These are phyloP conservation scores for Trichoplusia ni DNA, from an alignment of 1,140 invertebrate species.

Conservation along the genomic window DNA sequence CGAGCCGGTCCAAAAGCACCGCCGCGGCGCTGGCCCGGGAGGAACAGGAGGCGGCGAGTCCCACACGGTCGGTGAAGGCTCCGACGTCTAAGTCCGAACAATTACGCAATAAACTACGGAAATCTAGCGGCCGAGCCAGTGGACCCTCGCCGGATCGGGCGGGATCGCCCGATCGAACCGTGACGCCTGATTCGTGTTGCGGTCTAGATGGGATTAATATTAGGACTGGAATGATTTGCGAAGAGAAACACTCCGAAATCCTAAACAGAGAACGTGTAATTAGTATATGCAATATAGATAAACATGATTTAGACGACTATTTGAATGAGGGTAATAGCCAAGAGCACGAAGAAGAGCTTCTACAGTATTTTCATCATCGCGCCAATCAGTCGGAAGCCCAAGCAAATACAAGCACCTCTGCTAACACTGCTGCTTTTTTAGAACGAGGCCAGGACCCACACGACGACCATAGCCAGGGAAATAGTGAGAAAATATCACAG, in stretches of 20 bases:
- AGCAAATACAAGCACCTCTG: conserved; percentile 34
- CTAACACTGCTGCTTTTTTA: conserved; percentile 67
- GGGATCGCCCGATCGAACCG: conserved; percentile 45
- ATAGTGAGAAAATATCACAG: conserved; percentile 87
- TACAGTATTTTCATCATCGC: conserved; percentile 89
- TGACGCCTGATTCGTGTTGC: conserved; percentile 69
- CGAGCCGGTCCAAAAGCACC: conserved; percentile 77
- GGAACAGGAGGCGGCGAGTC: conserved; percentile 77
- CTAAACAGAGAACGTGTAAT: conserved; percentile 84
- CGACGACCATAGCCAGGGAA: conserved; percentile 75
- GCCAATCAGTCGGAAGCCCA: conserved; percentile 56
- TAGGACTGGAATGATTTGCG: conserved; percentile 74
- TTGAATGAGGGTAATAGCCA: conserved; percentile 89
- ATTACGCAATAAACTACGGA: conserved; percentile 47
- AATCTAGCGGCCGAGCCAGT: conserved; percentile 46
- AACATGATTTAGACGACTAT: conserved; percentile 90
- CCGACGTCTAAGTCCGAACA: conserved; percentile 61
- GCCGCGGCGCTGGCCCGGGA: conserved; percentile 79
- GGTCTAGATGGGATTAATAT: conserved; percentile 75
- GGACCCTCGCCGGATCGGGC: conserved; percentile 50
- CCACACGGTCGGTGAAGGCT: conserved; percentile 69
- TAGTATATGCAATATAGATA: conserved; percentile 88
- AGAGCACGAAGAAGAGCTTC: conserved; percentile 89
- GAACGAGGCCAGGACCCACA: conserved; percentile 72
- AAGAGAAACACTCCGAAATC: conserved; percentile 78